Percentiles rank a stretch among this genome's conserved stretches.
Conservation (phyloP, 2,888 invertebrate species). For the Drosophila tripunctata region DNA sequence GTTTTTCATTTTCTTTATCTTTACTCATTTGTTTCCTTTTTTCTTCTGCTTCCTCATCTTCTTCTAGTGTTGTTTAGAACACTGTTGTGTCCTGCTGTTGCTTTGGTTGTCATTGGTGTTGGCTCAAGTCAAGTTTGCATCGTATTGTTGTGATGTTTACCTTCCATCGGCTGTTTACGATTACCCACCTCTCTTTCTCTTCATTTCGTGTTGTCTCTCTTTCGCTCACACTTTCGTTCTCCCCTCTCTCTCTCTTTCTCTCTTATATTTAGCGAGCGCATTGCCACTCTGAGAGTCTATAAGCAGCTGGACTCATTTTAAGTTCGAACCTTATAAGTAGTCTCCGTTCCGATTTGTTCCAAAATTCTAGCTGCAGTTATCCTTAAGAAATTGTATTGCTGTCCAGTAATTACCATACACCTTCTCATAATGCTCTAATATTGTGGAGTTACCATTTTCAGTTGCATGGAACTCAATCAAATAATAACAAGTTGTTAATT, state of each 20-base stretch:
- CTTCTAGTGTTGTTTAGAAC: not conserved
- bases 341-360: not conserved
- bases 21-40: constrained; percentile 1
- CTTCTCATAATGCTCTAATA: not conserved
- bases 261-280: constrained; percentile 18
- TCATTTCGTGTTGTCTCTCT: constrained; percentile 14
- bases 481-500: not conserved
- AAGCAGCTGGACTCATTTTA: constrained; percentile 13
- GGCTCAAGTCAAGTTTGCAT: constrained; percentile 32
- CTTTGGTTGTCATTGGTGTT: constrained; percentile 34
- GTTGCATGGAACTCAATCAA: not conserved
- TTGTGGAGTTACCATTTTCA: not conserved
- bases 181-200: constrained; percentile 17
- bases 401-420: not conserved
- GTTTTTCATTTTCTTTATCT: not conserved
- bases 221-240: not conserved
- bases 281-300: constrained; percentile 9
- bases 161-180: constrained; percentile 29
- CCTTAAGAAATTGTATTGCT: not conserved
- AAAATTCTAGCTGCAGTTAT: not conserved
- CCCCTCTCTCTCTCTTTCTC: constrained; percentile 22
- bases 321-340: constrained; percentile 14
- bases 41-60: not conserved
- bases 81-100: constrained; percentile 23
- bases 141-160: constrained; percentile 58